Evolutionary conservation across 2,797 vertebrate genomes (phyloP).

Genomic region (Mareca strepera): DNA sequence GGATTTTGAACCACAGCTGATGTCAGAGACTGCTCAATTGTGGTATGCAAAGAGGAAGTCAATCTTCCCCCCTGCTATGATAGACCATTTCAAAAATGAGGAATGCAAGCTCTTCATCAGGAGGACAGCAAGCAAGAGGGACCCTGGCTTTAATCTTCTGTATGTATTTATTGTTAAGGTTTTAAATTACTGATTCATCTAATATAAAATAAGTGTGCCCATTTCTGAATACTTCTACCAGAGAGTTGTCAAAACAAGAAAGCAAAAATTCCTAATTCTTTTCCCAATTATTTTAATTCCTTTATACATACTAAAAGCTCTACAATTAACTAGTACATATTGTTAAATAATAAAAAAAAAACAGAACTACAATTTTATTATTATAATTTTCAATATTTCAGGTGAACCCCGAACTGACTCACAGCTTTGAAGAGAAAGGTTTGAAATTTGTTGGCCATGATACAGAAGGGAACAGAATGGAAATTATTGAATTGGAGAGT

Average conservation of each 20-base stretch:
- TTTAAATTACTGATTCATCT: not conserved
- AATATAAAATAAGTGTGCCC: not conserved
- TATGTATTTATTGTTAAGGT: not conserved
- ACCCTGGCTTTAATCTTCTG: not conserved
- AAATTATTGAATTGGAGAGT: slow-evolving; percentile 82
- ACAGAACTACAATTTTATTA: not conserved
- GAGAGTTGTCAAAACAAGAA: not conserved
- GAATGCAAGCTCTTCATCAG: not conserved
- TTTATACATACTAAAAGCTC: not conserved
- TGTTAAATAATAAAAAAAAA: not conserved
- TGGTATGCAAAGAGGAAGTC: not conserved
- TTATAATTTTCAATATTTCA: slow-evolving; percentile 44
- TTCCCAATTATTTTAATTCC: not conserved
- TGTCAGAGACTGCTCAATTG: not conserved
- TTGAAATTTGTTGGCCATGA: slow-evolving; percentile 81
- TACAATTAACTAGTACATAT: not conserved
- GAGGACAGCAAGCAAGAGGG: not conserved
- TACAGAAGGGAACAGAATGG: slow-evolving; percentile 80
- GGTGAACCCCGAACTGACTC: slow-evolving; percentile 80
- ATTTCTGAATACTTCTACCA: not conserved
- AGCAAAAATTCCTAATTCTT: not conserved
- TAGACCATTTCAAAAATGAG: fast-evolving
- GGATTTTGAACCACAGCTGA: not conserved
- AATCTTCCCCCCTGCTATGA: not conserved
- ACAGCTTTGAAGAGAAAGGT: slow-evolving; percentile 79